Conservation (phyloP, 2,888 invertebrate genomes). For the Hydrotaea cyrtoneurina region DNA sequence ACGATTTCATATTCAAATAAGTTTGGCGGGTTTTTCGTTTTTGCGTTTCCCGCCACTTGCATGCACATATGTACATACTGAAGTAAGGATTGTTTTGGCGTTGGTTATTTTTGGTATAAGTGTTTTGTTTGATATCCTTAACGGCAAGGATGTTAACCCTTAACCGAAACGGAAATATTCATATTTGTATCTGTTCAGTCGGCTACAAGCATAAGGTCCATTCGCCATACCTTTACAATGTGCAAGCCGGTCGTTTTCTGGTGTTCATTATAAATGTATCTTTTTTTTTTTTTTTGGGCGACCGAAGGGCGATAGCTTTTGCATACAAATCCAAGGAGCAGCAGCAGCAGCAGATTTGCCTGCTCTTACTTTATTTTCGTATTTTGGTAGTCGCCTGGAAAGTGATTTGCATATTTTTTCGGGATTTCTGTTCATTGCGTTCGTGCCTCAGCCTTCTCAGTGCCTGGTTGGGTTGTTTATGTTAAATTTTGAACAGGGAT, state of each 20-base stretch:
- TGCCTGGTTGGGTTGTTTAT: slow-evolving; percentile 40
- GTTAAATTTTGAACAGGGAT: slow-evolving; percentile 59
- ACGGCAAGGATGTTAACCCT: slow-evolving; percentile 58
- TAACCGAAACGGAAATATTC: slow-evolving; percentile 52
- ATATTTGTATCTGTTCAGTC: slow-evolving; percentile 33
- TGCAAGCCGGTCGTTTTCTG: not conserved
- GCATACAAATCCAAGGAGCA: not conserved
- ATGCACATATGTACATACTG: not conserved
- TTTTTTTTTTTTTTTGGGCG: slow-evolving; percentile 49
- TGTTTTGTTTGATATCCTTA: slow-evolving; percentile 44
- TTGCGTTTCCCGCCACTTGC: slow-evolving; percentile 7
- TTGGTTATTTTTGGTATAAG: slow-evolving; percentile 16
- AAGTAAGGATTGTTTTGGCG: not conserved
- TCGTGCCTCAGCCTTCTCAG: not conserved
- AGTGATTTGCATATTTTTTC: slow-evolving; percentile 63
- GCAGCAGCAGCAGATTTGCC: slow-evolving; percentile 64
- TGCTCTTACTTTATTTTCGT: too few relatives aligned
- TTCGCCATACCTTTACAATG: not conserved
- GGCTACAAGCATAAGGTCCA: not conserved
- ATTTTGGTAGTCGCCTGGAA: not conserved
- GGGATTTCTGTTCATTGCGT: slow-evolving; percentile 8
- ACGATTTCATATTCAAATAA: slow-evolving; percentile 28
- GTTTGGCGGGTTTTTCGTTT: not conserved
- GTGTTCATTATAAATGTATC: slow-evolving; percentile 39
- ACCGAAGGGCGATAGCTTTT: not conserved